Percentiles rank a stretch among this genome's conserved stretches.
These are phyloP conservation scores for Coendou prehensilis DNA, from an alignment of 2,797 vertebrate genomes.

Conservation along the genomic window DNA sequence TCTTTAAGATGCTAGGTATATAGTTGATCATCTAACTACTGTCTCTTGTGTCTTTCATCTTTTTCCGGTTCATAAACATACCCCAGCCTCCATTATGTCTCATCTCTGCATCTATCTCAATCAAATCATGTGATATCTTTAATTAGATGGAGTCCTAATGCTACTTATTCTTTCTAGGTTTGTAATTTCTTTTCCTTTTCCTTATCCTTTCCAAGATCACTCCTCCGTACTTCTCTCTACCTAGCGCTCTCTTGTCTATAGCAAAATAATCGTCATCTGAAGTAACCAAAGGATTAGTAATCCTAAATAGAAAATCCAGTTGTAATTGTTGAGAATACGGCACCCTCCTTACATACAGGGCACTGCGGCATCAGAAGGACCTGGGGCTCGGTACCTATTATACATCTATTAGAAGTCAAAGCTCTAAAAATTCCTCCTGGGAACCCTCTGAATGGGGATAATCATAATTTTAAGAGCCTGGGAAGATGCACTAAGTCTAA, in stretches of 20 bases:
- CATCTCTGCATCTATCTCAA: background rate
- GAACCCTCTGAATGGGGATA: background rate
- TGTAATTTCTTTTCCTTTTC: background rate
- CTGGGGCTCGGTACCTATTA: background rate
- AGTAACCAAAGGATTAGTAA: background rate
- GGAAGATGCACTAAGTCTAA: background rate
- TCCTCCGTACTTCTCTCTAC: background rate
- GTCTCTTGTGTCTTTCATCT: background rate
- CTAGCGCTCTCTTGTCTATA: background rate
- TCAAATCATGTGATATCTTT: background rate
- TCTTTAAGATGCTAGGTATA: background rate
- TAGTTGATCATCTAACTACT: background rate
- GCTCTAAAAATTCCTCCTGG: background rate
- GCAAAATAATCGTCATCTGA: background rate
- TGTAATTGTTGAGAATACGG: background rate
- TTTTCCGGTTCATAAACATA: background rate
- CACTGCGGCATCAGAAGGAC: background rate
- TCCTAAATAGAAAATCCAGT: background rate
- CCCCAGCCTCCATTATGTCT: background rate
- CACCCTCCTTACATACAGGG: background rate
- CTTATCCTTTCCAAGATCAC: constrained; percentile 26
- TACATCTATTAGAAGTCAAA: constrained; percentile 15
- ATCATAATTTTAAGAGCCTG: constrained; percentile 42
- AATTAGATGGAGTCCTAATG: background rate
- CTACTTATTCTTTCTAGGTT: constrained; percentile 17